Base-by-base conservation (phyloP, 2,113 vertebrate genomes). In the Toxostoma redivivum region DNA sequence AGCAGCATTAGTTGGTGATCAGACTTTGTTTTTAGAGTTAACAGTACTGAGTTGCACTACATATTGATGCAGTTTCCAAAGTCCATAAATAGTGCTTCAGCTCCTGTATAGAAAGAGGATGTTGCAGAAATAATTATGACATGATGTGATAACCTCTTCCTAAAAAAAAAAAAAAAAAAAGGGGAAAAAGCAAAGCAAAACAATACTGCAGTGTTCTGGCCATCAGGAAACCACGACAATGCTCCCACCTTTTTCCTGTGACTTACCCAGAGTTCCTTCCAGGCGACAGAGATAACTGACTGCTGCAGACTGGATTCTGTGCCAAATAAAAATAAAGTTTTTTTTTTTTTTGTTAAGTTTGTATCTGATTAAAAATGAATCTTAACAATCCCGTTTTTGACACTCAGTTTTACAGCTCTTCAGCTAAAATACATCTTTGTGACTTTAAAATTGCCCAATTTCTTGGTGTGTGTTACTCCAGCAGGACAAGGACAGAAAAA, bases 201-300 rank as follows among this genome's bases (percentile, higher is more conserved):
- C 98, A 98, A 98, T 98, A 95, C 98, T 88, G 80, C 81, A 86
- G 97, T 94, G 97, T 97, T 97, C 96, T 90, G 96, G 97, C 98
- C 98, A 97, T 98, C 99, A 99, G 99, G 99, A 99, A 99, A 98
- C 98, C 92, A 27, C 88, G 97, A 99, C 98, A 99, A 99, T 99
- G 97, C 98, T 98, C 98, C 98, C 99, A 99, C 98, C 99, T 99
- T 99, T 99, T 99, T 99, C 99, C 99, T 99, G 99, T 98, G 97
- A 97, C 98, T 99, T 98, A 98, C 98, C 98, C 98, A 95, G 86
- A 97, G 98, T 99, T 99, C 99, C 99, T 99, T 99, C 98, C 99
- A 98, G 98, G 98, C 98, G 72, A 97, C 97, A 96, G 96, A 98
- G 99, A 99, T 99, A 99, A 98, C 98, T 95, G 93, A 98, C 98